Conservation (phyloP, 2,113 vertebrate species). For the Ophiodon elongatus region DNA sequence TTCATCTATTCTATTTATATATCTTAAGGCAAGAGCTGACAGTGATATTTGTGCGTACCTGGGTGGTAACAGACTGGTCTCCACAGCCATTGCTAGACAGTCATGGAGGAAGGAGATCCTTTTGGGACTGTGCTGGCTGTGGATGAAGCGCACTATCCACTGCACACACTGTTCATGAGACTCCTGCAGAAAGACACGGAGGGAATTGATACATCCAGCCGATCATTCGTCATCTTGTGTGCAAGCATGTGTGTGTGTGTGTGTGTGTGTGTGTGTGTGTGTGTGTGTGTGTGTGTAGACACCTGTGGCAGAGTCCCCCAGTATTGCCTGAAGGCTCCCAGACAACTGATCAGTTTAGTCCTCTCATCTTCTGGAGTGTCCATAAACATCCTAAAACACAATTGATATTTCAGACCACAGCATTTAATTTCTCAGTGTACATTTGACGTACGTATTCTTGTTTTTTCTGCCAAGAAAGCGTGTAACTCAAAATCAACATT, state of each 20-base stretch:
- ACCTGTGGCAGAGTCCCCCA: conserved; percentile 96
- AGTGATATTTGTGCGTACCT: conserved; percentile 82
- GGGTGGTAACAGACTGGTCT: conserved; percentile 93
- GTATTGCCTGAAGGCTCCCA: conserved; percentile 94
- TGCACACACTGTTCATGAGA: conserved; percentile 98
- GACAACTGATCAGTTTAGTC: conserved; percentile 95
- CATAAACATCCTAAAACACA: conserved; percentile 94
- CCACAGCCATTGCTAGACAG: conserved; percentile 97
- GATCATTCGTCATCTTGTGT: background rate
- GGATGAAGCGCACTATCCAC: conserved; percentile 97
- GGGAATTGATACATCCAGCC: background rate
- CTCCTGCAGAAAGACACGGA: conserved; percentile 83
- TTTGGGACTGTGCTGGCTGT: conserved; percentile 97
- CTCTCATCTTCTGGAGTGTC: conserved; percentile 96
- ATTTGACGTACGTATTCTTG: background rate
- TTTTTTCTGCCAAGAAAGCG: background rate
- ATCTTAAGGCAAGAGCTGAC: background rate
- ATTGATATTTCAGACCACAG: background rate
- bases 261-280: background rate
- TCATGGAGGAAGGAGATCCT: conserved; percentile 98
- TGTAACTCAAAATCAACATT: background rate
- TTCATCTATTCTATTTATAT: background rate
- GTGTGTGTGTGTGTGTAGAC: background rate
- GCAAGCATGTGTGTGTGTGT: background rate
- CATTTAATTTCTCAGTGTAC: background rate